phyloP scores from a whole-genome alignment of 2,888 invertebrate species.

The Coenonympha arcania region DNA sequence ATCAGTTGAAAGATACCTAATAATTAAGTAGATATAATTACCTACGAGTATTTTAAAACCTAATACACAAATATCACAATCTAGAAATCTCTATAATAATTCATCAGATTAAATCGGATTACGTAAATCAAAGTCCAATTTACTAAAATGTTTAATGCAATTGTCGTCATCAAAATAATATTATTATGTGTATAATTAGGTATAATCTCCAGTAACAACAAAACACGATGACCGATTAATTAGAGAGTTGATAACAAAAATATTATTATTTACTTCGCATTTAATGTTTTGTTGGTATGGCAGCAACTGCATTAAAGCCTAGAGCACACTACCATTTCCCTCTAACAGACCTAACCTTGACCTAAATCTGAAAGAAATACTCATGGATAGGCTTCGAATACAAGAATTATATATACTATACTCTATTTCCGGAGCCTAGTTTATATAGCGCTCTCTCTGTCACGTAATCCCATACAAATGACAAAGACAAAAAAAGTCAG shows the following conservation, averaged over 20 bases:
- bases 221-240: constrained; percentile 8
- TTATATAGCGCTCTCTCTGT: too few relatives aligned
- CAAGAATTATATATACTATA: too few relatives aligned
- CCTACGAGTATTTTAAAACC: background rate
- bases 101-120: background rate
- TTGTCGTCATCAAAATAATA: constrained; percentile 1
- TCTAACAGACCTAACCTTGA: too few relatives aligned
- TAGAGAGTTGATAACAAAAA: constrained; percentile 13
- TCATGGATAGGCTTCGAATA: too few relatives aligned
- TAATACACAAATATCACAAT: background rate
- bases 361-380: too few relatives aligned
- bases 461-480: too few relatives aligned
- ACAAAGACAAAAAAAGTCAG: too few relatives aligned
- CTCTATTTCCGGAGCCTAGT: too few relatives aligned
- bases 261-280: constrained; percentile 13
- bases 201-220: constrained; percentile 4
- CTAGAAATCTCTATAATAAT: background rate
- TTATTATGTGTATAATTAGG: too few relatives aligned
- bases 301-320: background rate
- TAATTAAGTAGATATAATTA: background rate
- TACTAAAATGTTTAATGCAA: background rate
- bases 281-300: background rate
- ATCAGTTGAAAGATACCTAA: too few relatives aligned
- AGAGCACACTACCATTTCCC: background rate
- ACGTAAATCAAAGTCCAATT: background rate